phyloP scores from a whole-genome alignment of 2,888 invertebrate genomes.

The Hirtodrosophila trivittata region DNA sequence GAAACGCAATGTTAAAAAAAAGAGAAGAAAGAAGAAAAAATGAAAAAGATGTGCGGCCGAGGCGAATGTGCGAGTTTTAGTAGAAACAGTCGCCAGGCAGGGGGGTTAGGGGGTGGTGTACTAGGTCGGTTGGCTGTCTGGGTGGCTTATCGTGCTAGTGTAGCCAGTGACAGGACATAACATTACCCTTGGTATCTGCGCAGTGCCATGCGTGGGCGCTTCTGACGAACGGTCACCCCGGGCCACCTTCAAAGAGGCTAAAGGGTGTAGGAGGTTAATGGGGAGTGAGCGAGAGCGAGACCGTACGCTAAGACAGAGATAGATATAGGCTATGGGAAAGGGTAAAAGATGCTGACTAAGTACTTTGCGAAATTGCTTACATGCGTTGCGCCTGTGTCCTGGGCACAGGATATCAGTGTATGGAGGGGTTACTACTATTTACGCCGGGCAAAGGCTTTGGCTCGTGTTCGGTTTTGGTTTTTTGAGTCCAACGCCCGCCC shows the following conservation, averaged over 20 bases:
- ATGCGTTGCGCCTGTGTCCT: conserved; percentile 59
- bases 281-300: not conserved
- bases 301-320: not conserved
- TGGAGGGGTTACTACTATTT: not conserved
- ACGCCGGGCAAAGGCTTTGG: not conserved
- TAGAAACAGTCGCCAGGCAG: conserved; percentile 24
- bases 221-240: conserved; percentile 68
- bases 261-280: conserved; percentile 5
- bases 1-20: conserved; percentile 49
- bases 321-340: conserved; percentile 31
- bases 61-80: conserved; percentile 27
- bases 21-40: not conserved
- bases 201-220: conserved; percentile 67
- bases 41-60: conserved; percentile 3
- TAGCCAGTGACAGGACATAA: conserved; percentile 80
- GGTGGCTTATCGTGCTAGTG: conserved; percentile 70
- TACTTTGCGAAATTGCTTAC: conserved; percentile 79
- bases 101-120: not conserved
- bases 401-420: conserved; percentile 18
- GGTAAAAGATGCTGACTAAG: conserved; percentile 80
- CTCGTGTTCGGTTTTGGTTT: conserved; percentile 3
- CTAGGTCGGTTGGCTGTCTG: conserved; percentile 28
- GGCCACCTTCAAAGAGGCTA: conserved; percentile 44
- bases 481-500: conserved; percentile 34
- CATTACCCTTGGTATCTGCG: conserved; percentile 76